These are phyloP conservation scores for Sebastes cheni DNA, from an alignment of 2,797 vertebrate genomes.

Conservation along the genomic window DNA sequence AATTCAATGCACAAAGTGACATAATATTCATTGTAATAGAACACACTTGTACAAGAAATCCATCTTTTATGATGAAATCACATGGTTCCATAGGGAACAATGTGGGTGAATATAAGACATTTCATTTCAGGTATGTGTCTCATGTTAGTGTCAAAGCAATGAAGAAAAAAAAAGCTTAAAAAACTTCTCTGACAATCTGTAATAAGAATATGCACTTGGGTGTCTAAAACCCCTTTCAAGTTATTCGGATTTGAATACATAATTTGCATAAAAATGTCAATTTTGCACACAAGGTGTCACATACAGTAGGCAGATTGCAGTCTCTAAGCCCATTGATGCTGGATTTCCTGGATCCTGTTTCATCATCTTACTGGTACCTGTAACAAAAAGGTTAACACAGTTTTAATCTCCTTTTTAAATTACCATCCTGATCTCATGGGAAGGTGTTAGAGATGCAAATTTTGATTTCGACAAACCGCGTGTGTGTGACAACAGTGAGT, in stretches of 20 bases:
- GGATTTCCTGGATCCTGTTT: neutral
- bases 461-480: no score
- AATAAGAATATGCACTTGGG: neutral
- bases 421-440: no score
- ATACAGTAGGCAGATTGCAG: neutral
- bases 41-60: neutral
- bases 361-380: neutral
- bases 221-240: neutral
- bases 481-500: no score
- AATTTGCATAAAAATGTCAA: neutral
- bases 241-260: neutral
- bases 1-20: neutral
- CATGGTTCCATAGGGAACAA: neutral
- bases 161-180: neutral
- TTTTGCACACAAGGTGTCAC: neutral
- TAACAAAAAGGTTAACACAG: neutral
- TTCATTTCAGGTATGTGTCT: neutral
- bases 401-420: neutral
- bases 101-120: neutral
- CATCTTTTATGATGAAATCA: conserved; percentile 16
- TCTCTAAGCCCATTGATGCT: neutral
- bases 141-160: neutral
- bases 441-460: no score
- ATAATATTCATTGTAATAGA: neutral
- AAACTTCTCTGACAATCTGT: neutral